Evolutionary conservation across 30 jellyfish, hydroid and myxozoan genomes (phyloP), one percentile per base, ranked within the genome.

Genomic region (Rhopilema esculentum): DNA sequence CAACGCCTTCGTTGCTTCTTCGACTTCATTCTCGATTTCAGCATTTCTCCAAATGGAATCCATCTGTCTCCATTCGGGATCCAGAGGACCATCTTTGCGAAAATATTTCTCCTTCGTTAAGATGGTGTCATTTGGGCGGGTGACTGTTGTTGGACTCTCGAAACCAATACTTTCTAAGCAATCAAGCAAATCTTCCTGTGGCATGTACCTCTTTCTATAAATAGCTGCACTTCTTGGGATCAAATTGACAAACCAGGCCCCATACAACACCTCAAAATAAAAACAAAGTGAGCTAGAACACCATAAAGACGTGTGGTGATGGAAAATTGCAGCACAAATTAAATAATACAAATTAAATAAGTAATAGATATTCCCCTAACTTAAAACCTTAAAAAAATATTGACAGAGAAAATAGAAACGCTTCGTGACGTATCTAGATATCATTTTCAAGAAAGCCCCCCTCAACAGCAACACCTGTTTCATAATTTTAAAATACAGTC

Each of bases 51-150:
- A 80, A 24, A 53, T 32, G 12, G 91, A 80, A 27, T 80, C 77
- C 69, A 15, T 63, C 48, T 64, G 75, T 18, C 91, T 83, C 91
- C 91, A 80, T 17, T 8, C 88, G 17, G 79, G 49, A 20, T 66
- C 27, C 1, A 80, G 69, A 18, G 91, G 91, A 18, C 91, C 91
- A 22, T 80, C 91, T 16, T n/a, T 66, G 16, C 67, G 83, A 32
- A 20, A 20, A 73, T 80, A 80, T 22, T 23, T 21, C 32, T 83
- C 89, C 27, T 66, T 20, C 8, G 16, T 69, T 20, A 83, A 24
- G 63, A 57, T 51, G 6, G 61, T n/a, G 78, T 27, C 71, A 0
- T n/a, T 30, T 19, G 88, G 88, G 28, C 88, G 78, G 19, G 32
- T 23, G 65, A 78, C 82, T 8, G 28, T 21, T 1, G 88, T 28